These are phyloP conservation scores for Cabera pusaria DNA, from an alignment of 2,888 invertebrate genomes.

Conservation along the genomic window DNA sequence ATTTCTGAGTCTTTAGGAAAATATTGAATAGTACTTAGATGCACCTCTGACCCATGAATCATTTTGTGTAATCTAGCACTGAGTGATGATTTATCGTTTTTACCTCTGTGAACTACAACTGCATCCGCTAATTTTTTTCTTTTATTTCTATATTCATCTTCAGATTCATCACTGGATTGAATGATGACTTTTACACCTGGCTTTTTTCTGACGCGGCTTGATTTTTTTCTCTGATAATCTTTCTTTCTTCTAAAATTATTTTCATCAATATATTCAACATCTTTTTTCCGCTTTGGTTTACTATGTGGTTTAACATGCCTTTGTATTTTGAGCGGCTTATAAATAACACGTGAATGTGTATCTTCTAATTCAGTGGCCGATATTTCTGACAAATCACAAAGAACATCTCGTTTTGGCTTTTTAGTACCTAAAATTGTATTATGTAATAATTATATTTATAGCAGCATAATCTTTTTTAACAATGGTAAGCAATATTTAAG, in stretches of 20 bases:
- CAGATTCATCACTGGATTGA: conserved; percentile 71
- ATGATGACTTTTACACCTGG: conserved; percentile 42
- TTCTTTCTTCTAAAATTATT: conserved; percentile 35
- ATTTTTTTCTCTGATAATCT: conserved; percentile 50
- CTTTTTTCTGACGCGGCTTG: conserved; percentile 48
- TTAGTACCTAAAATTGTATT: conserved; percentile 47
- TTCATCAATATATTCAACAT: conserved; percentile 25
- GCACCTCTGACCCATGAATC: conserved; percentile 49
- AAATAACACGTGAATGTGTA: conserved; percentile 30
- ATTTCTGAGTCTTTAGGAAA: conserved; percentile 30
- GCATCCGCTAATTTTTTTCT: conserved; percentile 80
- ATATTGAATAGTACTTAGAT: conserved; percentile 25
- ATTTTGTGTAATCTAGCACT: conserved; percentile 70
- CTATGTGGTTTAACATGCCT: conserved; percentile 46
- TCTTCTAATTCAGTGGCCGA: conserved; percentile 61
- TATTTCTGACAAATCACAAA: conserved; percentile 59
- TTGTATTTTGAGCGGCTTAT: conserved; percentile 35
- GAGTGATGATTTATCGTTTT: conserved; percentile 61
- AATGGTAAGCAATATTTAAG: too few species aligned
- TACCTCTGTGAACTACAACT: conserved; percentile 64
- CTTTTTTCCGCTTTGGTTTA: conserved; percentile 55
- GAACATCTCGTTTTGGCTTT: conserved; percentile 39
- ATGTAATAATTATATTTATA: too few species aligned
- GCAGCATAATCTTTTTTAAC: too few species aligned
- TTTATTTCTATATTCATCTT: conserved; percentile 71